Base-by-base conservation (phyloP, 64 coral and sea anemone genomes). In the Stichodactyla helianthus region DNA sequence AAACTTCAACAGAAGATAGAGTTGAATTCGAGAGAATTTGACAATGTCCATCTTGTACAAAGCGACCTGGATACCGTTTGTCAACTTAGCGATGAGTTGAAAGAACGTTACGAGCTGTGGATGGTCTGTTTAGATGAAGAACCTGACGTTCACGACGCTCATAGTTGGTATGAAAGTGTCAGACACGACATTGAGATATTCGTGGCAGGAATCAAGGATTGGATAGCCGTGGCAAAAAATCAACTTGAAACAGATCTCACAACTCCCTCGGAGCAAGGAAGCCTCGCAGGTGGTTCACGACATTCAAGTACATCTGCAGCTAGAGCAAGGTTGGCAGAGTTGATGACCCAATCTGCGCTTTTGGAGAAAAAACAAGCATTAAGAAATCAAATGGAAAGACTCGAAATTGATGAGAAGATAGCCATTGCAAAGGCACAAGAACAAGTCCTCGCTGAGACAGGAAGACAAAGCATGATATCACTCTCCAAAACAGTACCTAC, bases 21-120 rank as follows among this genome's bases (percentile, higher is more conserved):
- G 70, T 23, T 50, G 44, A 77, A 78, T 51, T 78, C 26, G 25
- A 20, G 28, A 78, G 26, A 78, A 50, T 78, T 78, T 51, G 76
- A 78, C 44, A 78, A 78, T 78, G 76, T 78, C 44, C 76, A 78
- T 50, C 76, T 78, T 28, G 76, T 78, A 51, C 20, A 78, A 78
- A 78, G 76, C 28, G 76, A 78, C 76, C 44, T 78, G 76, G 76
- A 6, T 5, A 50, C 25, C 28, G 76, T 78, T 28, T 78, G 28
- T 78, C 76, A 78, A 78, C 76, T 78, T 78, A 51, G 76, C 76
- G 76, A 78, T 7, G 76, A 78, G 19, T 16, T 78, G 76, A 78
- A 78, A 51, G 76, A 78, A 51, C 76, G 44, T 44, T 78, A 78
- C 16, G 76, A 78, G 76, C 44, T 51, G 16, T 78, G 76, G 76